Conservation (phyloP, 2,113 vertebrate genomes). For the Coptodon bakossiorum region DNA sequence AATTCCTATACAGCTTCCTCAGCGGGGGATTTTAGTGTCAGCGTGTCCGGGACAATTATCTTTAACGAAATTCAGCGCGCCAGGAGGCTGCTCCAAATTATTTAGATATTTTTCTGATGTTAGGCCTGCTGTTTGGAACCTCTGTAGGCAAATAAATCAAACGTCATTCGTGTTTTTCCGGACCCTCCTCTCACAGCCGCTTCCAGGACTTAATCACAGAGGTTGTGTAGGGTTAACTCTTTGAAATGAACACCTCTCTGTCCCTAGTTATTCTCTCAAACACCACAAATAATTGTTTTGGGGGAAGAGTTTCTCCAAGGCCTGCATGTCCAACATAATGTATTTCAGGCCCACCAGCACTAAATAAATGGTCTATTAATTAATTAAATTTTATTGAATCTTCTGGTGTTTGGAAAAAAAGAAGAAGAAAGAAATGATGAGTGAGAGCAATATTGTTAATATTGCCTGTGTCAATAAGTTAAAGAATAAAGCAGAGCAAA, state of each 20-base stretch:
- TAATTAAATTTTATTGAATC: background rate
- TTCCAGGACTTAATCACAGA: background rate
- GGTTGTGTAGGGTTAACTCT: background rate
- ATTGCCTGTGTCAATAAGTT: background rate
- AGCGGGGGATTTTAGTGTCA: background rate
- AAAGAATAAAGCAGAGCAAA: background rate
- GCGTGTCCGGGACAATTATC: slow-evolving; percentile 24
- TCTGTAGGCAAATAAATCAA: background rate
- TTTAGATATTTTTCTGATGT: background rate
- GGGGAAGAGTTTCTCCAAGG: background rate
- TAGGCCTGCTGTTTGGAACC: background rate
- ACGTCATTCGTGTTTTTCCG: background rate
- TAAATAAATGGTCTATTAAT: background rate
- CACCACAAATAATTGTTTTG: background rate
- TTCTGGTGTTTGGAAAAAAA: accelerated
- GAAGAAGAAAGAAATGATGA: background rate
- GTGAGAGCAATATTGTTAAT: background rate
- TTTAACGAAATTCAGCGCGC: slow-evolving; percentile 43
- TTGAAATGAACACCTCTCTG: background rate
- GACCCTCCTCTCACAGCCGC: background rate
- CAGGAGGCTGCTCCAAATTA: background rate
- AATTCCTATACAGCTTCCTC: background rate
- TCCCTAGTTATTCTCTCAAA: background rate
- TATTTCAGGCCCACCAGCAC: background rate
- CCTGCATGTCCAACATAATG: background rate